Evolutionary conservation across 2,888 invertebrate species (phyloP), one percentile per base, ranked within the genome.

Genomic region (Brenthis daphne): DNA sequence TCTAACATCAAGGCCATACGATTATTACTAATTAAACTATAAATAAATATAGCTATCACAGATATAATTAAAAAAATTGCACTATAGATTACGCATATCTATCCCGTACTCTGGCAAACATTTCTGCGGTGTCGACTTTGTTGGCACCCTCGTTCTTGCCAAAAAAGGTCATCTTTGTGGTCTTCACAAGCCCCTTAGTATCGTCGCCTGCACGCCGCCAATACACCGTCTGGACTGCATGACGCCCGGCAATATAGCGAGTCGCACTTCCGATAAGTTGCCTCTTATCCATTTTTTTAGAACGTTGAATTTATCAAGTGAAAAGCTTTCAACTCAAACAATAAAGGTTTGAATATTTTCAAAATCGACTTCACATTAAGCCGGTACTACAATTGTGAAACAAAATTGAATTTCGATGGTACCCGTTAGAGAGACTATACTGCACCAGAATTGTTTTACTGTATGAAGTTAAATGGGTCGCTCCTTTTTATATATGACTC

Each of bases 181-280:
- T 94, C 80, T 92, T 94, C 65, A 94, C 78, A 68, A 94, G 87
- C 12, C 92, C 93, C 48, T 92, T 93, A 73, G 86, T 88, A 43
- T 82, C 83, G 51, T 87, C 90, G 6, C 93, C 89, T 0, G 90
- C 85, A 56, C 94, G 93, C 77, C 96, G 92, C 96, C 96, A 96
- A 79, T 96, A 96, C 0, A 96, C 95, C 0, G 96, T 96, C 81
- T 96, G 96, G 29, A 96, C 94, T 1, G 96, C 96, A 79, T 96
- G 95, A 72, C 95, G 94, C 61, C 96, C 95, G 61, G 95, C 95
- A 75, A 96, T 95, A 83, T 95, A 96, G 69, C 96, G 94, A 24
- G 95, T 95, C 54, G 96, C 94, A 75, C 95, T 94, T 77, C 96
- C 95, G 73, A 96, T 94, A 82, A 96, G 84, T 64, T 87, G 86